Evolutionary conservation across 30 jellyfish, hydroid and myxozoan genomes (phyloP), one percentile per base, ranked within the genome.

Genomic region (Chrysaora quinquecirrha): DNA sequence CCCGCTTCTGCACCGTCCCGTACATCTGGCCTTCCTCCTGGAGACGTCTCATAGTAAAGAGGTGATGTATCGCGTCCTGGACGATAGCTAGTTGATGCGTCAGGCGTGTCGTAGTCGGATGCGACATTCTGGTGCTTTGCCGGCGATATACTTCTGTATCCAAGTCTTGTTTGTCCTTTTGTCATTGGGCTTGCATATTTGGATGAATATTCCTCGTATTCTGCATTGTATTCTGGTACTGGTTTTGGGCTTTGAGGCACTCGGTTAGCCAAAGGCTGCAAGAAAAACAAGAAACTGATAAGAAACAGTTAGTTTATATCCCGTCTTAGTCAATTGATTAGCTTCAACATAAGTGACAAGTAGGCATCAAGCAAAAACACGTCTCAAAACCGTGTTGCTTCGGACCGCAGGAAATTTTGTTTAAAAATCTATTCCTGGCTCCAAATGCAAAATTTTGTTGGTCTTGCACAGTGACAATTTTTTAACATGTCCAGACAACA

Each of bases 131-230:
- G 86, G 32, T 30, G 75, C 70, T 91, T 91, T 2, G 80, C 58
- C 0, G 98, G 95, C 1, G 98, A 91, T 9, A 75, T 74, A 73
- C 94, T 80, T 29, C 98, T 77, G 85, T 85, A 91, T 21, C 90
- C 96, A 19, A 76, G 82, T 34, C 88, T 27, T 48, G 83, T 71
- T 64, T 80, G 86, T 38, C 95, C 84, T 34, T 71, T 49, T 49
- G 54, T 34, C 50, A 24, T 64, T n/a, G 90, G 91, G 78, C 86
- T 71, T 71, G 87, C 78, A 70, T 70, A 82, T 21, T 71, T 70
- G 2, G 86, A 7, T 3, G 93, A 70, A 73, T 82, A 82, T 14
- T 82, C 93, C 28, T 82, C 93, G 46, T 71, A 82, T 19, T 86
- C 96, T 27, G 46, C 83, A 48, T 76, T 83, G 38, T 86, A 63